Conservation (phyloP, 2,113 vertebrate species). For the Chaetura pelagica region DNA sequence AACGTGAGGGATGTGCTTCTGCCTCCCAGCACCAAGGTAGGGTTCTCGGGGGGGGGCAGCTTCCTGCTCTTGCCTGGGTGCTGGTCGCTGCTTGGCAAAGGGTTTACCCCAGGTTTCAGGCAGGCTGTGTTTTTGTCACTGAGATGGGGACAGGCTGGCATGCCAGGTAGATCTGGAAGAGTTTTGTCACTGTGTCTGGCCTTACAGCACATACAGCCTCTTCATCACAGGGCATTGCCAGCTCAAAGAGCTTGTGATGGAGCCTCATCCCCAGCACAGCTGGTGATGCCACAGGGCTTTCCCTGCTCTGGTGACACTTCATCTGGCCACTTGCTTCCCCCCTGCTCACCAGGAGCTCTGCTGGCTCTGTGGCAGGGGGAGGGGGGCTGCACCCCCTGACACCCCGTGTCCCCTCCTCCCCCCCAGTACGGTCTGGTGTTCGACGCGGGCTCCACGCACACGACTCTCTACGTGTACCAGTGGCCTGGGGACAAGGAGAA, state of each 20-base stretch:
- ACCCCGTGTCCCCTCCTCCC: background rate
- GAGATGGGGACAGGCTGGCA: constrained; percentile 52
- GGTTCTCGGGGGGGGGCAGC: background rate
- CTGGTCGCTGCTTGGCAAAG: background rate
- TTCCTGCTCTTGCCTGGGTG: accelerated
- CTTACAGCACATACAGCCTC: background rate
- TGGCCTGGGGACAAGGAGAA: constrained; percentile 90
- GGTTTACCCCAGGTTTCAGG: background rate
- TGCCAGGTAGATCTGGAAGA: constrained; percentile 81
- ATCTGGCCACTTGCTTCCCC: accelerated
- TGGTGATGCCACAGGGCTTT: background rate
- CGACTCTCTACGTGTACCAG: constrained; percentile 86
- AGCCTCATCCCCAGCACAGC: background rate
- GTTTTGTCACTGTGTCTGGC: constrained; percentile 41
- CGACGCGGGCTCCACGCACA: constrained; percentile 93
- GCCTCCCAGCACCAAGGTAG: constrained; percentile 67
- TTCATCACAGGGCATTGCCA: background rate
- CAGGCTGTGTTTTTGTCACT: background rate
- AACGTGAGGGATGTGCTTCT: constrained; percentile 15
- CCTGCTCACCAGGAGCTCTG: background rate
- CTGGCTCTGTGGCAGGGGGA: background rate
- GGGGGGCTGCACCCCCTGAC: background rate
- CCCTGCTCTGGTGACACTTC: background rate
- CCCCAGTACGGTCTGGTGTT: constrained; percentile 88
- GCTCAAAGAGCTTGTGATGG: background rate